These are phyloP conservation scores for Ctena decussata DNA, from an alignment of 2,888 invertebrate genomes.

Conservation along the genomic window DNA sequence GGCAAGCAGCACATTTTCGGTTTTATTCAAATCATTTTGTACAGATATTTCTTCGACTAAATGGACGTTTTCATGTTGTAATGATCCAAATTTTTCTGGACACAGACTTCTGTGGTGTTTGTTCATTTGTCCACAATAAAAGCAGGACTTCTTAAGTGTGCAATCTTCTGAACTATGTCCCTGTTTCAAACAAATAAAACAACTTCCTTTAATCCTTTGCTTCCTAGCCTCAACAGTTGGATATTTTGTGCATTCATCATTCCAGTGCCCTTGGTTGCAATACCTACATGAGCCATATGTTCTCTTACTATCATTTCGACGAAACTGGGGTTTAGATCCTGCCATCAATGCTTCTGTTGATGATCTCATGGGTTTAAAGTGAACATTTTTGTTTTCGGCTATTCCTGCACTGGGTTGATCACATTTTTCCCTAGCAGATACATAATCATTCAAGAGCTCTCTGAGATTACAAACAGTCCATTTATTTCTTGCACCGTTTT, in stretches of 20 bases:
- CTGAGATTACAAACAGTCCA: background rate
- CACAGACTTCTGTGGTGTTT: too few species aligned
- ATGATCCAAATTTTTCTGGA: too few species aligned
- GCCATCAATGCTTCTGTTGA: conserved; percentile 5
- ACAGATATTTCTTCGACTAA: background rate
- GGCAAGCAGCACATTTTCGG: conserved; percentile 35
- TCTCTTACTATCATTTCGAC: too few species aligned
- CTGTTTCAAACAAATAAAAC: background rate
- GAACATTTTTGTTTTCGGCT: background rate
- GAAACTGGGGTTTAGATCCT: background rate
- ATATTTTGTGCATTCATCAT: conserved; percentile 11
- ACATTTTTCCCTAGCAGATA: background rate
- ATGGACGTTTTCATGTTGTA: background rate
- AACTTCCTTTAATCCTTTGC: background rate
- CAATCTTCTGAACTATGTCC: background rate
- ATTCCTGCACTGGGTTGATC: background rate
- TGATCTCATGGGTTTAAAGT: background rate
- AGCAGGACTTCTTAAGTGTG: background rate
- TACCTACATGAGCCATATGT: background rate
- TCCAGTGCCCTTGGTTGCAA: conserved; percentile 4
- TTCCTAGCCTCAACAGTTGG: background rate
- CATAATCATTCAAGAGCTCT: background rate
- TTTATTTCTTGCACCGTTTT: conserved; percentile 2
- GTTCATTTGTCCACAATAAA: too few species aligned
- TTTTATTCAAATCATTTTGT: background rate